Percentiles rank a stretch among this genome's conserved stretches.
phyloP scores from a whole-genome alignment of 1,140 invertebrate species.

The Drosophila parvula region DNA sequence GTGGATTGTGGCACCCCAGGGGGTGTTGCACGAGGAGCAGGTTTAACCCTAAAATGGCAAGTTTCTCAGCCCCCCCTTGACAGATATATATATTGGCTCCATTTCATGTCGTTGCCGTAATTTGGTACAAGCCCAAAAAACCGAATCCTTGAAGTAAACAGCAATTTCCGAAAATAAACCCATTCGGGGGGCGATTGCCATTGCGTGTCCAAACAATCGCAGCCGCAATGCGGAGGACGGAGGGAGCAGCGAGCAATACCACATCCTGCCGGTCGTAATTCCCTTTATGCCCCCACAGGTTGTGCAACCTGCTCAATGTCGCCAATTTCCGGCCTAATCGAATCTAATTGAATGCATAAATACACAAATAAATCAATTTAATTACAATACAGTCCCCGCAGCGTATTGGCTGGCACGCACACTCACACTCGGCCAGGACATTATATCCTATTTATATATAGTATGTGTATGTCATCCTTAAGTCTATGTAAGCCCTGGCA shows the following conservation, averaged over 20 bases:
- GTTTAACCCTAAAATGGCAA: slow-evolving; percentile 17
- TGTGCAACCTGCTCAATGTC: slow-evolving; percentile 31
- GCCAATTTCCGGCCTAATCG: slow-evolving; percentile 48
- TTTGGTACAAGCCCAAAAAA: slow-evolving; percentile 46
- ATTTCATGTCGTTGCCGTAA: slow-evolving; percentile 55
- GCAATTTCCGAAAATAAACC: slow-evolving; percentile 76
- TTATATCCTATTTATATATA: background rate
- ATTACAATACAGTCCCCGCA: slow-evolving; percentile 45
- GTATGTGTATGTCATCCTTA: slow-evolving; percentile 5
- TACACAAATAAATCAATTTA: slow-evolving; percentile 62
- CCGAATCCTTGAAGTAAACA: slow-evolving; percentile 73
- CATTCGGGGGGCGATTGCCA: slow-evolving; percentile 56
- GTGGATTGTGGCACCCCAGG: background rate
- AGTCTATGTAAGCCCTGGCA: slow-evolving; percentile 1
- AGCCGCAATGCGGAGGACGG: slow-evolving; percentile 28
- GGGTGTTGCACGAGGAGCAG: background rate
- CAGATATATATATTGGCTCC: slow-evolving; percentile 15
- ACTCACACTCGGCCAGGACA: background rate
- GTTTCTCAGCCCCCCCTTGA: background rate
- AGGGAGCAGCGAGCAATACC: background rate
- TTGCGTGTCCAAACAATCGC: slow-evolving; percentile 67
- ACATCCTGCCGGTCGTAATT: slow-evolving; percentile 21
- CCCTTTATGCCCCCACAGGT: slow-evolving; percentile 2
- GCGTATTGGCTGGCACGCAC: slow-evolving; percentile 37
- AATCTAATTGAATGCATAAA: slow-evolving; percentile 53